Evolutionary conservation across 1,140 invertebrate genomes (phyloP).

Genomic region (Papilio xuthus): DNA sequence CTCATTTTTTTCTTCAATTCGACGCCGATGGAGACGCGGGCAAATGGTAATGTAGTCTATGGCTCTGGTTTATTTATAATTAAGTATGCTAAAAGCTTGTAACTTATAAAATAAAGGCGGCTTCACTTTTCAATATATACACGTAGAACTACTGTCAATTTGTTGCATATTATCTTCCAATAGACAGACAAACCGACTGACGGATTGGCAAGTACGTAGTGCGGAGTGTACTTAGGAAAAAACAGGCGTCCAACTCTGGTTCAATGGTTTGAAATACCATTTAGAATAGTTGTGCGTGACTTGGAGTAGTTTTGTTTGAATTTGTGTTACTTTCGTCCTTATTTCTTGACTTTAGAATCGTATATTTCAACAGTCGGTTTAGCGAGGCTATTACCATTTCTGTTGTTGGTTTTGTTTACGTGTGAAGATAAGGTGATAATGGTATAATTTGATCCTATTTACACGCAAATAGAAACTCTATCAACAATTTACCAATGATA

Average conservation of each 20-base stretch:
- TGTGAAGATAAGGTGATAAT: neutral
- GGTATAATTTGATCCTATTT: neutral
- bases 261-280: slow-evolving; percentile 31
- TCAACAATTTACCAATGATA: neutral
- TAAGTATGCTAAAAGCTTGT: neutral
- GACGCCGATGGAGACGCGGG: too few relatives aligned
- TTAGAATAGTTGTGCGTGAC: slow-evolving; percentile 22
- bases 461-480: neutral
- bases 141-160: slow-evolving; percentile 60
- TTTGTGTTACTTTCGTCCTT: slow-evolving; percentile 19
- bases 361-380: neutral
- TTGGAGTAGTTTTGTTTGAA: slow-evolving; percentile 7
- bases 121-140: slow-evolving; percentile 53
- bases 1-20: too few relatives aligned
- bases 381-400: slow-evolving; percentile 3
- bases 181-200: slow-evolving; percentile 38
- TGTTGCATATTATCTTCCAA: slow-evolving; percentile 60
- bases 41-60: neutral
- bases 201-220: slow-evolving; percentile 41
- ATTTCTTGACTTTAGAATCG: slow-evolving; percentile 29
- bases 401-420: slow-evolving; percentile 5
- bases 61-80: neutral
- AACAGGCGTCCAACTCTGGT: neutral
- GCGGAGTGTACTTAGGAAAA: slow-evolving; percentile 10
- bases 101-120: slow-evolving; percentile 40